These are phyloP conservation scores for Fukomys damarensis DNA, from an alignment of 2,113 vertebrate genomes.

Conservation along the genomic window DNA sequence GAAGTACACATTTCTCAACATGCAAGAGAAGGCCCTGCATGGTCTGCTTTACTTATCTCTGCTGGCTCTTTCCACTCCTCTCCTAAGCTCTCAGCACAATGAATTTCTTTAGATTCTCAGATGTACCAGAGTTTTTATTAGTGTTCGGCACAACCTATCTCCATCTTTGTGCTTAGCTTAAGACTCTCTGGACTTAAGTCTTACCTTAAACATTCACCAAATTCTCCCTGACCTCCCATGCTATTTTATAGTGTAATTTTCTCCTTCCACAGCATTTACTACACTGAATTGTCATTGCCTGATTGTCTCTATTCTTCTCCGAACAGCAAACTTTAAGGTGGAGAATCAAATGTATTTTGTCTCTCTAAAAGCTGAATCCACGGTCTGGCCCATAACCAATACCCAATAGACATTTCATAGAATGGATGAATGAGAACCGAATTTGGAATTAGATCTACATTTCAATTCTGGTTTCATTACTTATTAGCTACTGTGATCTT, in stretches of 20 bases:
- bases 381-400: not conserved
- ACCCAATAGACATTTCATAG: not conserved
- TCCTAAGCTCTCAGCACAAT: not conserved
- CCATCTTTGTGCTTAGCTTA: not conserved
- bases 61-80: not conserved
- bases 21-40: not conserved
- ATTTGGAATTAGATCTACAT: not conserved
- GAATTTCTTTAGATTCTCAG: conserved; percentile 50
- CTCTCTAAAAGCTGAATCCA: not conserved
- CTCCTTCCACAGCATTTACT: not conserved
- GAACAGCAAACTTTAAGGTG: not conserved
- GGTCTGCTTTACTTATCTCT: conserved; percentile 2
- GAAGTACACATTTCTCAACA: not conserved
- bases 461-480: not conserved
- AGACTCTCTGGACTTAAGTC: not conserved
- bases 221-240: not conserved
- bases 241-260: not conserved
- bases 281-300: not conserved
- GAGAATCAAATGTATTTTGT: not conserved
- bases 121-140: not conserved
- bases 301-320: not conserved
- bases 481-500: conserved; percentile 22
- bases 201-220: not conserved
- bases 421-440: not conserved
- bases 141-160: not conserved